These are phyloP conservation scores for Tarsius wallacei DNA, from an alignment of 2,797 vertebrate species.

Conservation along the genomic window DNA sequence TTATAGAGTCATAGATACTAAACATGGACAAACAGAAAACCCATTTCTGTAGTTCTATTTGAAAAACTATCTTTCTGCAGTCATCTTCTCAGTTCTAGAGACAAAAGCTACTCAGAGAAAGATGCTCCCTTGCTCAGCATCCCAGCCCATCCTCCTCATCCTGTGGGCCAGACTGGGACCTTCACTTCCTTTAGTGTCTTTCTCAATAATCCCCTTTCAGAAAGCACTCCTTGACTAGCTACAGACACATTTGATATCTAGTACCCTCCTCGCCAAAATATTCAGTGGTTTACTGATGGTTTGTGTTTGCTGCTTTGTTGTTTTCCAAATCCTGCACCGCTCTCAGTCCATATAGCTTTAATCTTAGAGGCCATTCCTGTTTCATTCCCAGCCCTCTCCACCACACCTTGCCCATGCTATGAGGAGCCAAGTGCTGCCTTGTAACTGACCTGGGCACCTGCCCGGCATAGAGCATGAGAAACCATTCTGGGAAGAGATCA, in stretches of 20 bases:
- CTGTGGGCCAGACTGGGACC: not conserved
- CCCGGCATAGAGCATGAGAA: not conserved
- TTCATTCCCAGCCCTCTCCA: not conserved
- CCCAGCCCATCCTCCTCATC: not conserved
- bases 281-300: not conserved
- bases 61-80: not conserved
- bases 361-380: not conserved
- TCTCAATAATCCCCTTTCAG: slow-evolving; percentile 32
- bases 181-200: not conserved
- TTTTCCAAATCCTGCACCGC: not conserved
- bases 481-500: not conserved
- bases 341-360: not conserved
- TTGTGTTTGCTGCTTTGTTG: not conserved
- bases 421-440: not conserved
- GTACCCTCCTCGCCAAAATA: not conserved
- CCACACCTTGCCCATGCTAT: not conserved
- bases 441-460: not conserved
- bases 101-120: not conserved
- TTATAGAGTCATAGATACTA: not conserved
- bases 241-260: not conserved
- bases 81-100: not conserved
- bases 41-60: not conserved
- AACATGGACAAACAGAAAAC: not conserved
- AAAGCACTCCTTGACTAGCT: not conserved
- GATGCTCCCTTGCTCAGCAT: not conserved